Evolutionary conservation across 1,140 invertebrate species (phyloP).

Genomic region (Prorops nasuta): DNA sequence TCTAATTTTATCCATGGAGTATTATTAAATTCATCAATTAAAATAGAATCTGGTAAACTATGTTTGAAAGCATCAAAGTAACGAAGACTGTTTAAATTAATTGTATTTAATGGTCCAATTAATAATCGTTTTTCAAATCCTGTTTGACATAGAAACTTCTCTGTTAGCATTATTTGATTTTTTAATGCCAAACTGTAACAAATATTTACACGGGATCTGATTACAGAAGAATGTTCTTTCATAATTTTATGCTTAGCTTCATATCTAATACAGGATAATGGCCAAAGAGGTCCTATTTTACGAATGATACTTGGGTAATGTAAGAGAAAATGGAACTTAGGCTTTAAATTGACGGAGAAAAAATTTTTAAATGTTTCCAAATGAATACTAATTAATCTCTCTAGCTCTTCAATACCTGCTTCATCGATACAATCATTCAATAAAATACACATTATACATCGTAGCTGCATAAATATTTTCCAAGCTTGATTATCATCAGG

Average conservation of each 20-base stretch:
- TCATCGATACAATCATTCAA: slow-evolving; percentile 9
- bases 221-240: slow-evolving; percentile 14
- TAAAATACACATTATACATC: slow-evolving; percentile 25
- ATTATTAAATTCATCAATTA: background rate
- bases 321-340: slow-evolving; percentile 25
- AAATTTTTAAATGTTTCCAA: slow-evolving; percentile 19
- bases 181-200: slow-evolving; percentile 17
- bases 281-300: slow-evolving; percentile 19
- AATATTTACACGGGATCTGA: slow-evolving; percentile 15
- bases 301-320: slow-evolving; percentile 20
- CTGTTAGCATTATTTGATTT: slow-evolving; percentile 14
- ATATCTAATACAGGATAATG: slow-evolving; percentile 18
- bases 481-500: slow-evolving; percentile 19
- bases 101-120: background rate
- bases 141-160: slow-evolving; percentile 9
- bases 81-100: background rate
- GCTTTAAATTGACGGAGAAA: slow-evolving; percentile 19
- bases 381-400: slow-evolving; percentile 14
- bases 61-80: background rate
- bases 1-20: slow-evolving; percentile 7
- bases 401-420: background rate
- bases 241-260: slow-evolving; percentile 23
- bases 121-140: slow-evolving; percentile 8
- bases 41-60: background rate
- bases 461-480: slow-evolving; percentile 21